phyloP scores from a whole-genome alignment of 2,797 vertebrate species.

The Orestias chungarensis region DNA sequence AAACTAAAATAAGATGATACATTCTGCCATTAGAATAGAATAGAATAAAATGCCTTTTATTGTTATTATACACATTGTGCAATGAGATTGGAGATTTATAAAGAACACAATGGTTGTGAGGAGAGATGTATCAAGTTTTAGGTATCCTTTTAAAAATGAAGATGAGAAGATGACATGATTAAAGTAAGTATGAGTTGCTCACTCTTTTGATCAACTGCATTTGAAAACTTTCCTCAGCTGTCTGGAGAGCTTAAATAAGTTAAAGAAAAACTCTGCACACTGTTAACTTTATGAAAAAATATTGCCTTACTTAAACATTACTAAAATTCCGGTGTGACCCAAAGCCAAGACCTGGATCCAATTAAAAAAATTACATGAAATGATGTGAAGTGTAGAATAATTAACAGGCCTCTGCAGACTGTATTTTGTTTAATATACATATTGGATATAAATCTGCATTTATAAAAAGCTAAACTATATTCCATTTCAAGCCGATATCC shows the following conservation, averaged over 20 bases:
- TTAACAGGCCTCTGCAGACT: neutral
- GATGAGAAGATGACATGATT: neutral
- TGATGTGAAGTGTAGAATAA: neutral
- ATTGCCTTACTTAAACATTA: neutral
- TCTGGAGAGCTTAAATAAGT: neutral
- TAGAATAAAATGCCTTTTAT: too few species aligned
- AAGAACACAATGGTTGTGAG: neutral
- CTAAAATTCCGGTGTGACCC: neutral
- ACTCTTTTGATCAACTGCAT: neutral
- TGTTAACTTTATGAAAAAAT: neutral
- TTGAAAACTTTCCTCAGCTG: too few species aligned
- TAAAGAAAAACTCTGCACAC: neutral
- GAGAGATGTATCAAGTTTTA: neutral
- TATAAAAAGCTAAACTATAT: neutral
- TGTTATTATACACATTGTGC: too few species aligned
- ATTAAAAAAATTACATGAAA: neutral
- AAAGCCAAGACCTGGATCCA: neutral
- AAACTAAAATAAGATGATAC: too few species aligned
- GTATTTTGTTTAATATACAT: neutral
- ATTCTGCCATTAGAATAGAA: too few species aligned
- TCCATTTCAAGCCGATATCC: neutral
- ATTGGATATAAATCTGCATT: neutral
- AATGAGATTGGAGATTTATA: too few species aligned
- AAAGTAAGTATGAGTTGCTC: neutral
- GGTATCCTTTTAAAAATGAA: neutral